Base-by-base conservation (phyloP, 2,113 vertebrate genomes). In the Ceuthmochares aereus region DNA sequence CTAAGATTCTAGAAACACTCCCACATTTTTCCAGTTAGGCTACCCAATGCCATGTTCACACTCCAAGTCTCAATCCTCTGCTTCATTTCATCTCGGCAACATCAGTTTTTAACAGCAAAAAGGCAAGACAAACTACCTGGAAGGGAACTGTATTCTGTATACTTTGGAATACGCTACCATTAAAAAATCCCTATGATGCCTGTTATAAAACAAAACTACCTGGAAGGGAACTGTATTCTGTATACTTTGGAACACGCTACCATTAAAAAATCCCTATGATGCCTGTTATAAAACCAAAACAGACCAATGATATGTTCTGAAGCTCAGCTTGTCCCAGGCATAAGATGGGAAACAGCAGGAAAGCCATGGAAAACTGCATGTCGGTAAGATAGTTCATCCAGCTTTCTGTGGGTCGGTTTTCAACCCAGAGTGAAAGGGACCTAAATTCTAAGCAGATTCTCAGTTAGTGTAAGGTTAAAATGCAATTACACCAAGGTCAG, bases 91-190 rank as follows among this genome's bases (percentile, higher is more conserved):
- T 93, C 51, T 18, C 55, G 51, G 26, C 9, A 77, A 58, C 15
- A 52, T 55, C 36, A 74, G 60, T 2, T 93, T 91, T 77, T 63
- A 94, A 87, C 52, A 81, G 23, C 17, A 78, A 75, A 89, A 70
- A 78, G 22, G 29, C 56, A 54, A 70, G 37, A 77, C 18, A 69
- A 40, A 9, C 45, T 59, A 56, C 21, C 55, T 67, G 68, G 80
- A 60, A 91, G 73, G 42, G 17, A 20, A 60, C 60, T 51, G 34
- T 6, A 54, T 7, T 83, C 80, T 87, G 64, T 45, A 74, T 47
- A 45, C 17, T 67, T 54, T 81, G 55, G 34, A 89, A 92, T n/a
- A 55, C 27, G 34, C 6, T 47, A 14, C 6, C 56, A 84, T 19
- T 25, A 12, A 49, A 58, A 69, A 54, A 73, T 51, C 0, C 3